Base-by-base conservation (phyloP, 2,113 vertebrate species). In the Antigone vipio region DNA sequence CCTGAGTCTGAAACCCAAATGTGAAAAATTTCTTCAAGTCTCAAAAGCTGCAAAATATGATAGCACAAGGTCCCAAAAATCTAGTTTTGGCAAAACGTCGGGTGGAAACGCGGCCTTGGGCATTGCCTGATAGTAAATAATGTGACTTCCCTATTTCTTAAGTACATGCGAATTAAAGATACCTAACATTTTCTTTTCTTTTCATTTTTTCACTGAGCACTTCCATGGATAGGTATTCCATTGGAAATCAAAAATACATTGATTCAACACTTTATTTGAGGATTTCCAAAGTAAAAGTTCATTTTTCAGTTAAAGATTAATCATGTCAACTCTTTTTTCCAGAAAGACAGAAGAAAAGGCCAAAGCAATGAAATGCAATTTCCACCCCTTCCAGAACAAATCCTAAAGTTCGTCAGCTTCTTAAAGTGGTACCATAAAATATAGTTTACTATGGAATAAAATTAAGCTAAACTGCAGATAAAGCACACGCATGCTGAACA, bases 271-370 rank as follows among this genome's bases (percentile, higher is more conserved):
- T 60, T 79, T 32, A 29, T 66, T 79, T n/a, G 27, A 78, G 52
- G 40, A 34, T 81, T 90, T 62, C 89, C 75, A 52, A 81, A 90
- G 60, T 26, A 78, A 89, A 96, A 76, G 59, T 85, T 94, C 73
- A 67, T 32, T 79, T 95, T 93, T 55, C 73, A 44, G 73, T 45
- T 72, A 27, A 55, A 91, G 84, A 92, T 96, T 92, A 91, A 93
- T 92, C 84, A 81, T 40, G 87, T 67, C 91, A 64, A 40, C 47
- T 15, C 60, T 42, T 74, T 90, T 74, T 74, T 68, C 76, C 42
- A 66, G 35, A 49, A 93, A 87, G 91, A 72, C 64, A 30, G 67
- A 72, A 96, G 81, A 96, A 95, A 96, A 95, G 95, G 84, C 73
- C 86, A 85, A 75, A 74, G 86, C 64, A 92, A 55, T 77, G 59